Evolutionary conservation across 2,113 vertebrate genomes (phyloP), one percentile per base, ranked within the genome.

Genomic region (Bagarius yarrelli): DNA sequence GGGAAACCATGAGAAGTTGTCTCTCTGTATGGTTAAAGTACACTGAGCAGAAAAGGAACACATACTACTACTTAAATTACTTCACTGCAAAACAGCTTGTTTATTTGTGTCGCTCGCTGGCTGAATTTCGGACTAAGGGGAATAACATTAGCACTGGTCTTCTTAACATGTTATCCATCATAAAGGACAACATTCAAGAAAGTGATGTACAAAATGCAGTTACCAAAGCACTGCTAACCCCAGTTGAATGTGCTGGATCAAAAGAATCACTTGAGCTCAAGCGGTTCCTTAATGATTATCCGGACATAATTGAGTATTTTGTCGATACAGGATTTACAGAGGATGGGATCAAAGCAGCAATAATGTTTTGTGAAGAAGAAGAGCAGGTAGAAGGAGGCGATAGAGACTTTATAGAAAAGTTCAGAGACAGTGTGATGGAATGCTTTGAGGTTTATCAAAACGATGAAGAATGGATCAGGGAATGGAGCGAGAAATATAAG

Each of bases 21-120:
- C 86, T 95, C 74, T 87, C 78, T 4, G 32, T 9, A 0, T 95
- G 95, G 95, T 76, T 92, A 69, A 56, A 5, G 0, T 91, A 93
- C 1, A 90, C 94, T 82, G 81, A 53, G 0, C 0, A 85, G 4
- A 91, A 94, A 81, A 87, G 94, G 0, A n/a, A 53, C 0, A 55
- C 87, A 67, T 88, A 93, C 40, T 93, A 93, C 67, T 89, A 93
- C 84, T 84, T 95, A 82, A 95, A 95, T 88, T 93, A 92, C 84
- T 95, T 94, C 87, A 94, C 89, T 0, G 91, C 93, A 0, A 92
- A 95, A 77, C 95, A 95, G 89, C 83, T 95, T 83, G 93, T 95
- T n/a, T 92, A 81, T 70, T 83, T 95, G 86, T 89, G 93, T 86
- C 75, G n/a, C 0, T 81, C 93, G 60, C 88, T 95, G 77, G 74